Percentiles rank a stretch among this genome's conserved stretches.
phyloP scores from a whole-genome alignment of 1,140 invertebrate genomes.

The Lepidostoma basale region DNA sequence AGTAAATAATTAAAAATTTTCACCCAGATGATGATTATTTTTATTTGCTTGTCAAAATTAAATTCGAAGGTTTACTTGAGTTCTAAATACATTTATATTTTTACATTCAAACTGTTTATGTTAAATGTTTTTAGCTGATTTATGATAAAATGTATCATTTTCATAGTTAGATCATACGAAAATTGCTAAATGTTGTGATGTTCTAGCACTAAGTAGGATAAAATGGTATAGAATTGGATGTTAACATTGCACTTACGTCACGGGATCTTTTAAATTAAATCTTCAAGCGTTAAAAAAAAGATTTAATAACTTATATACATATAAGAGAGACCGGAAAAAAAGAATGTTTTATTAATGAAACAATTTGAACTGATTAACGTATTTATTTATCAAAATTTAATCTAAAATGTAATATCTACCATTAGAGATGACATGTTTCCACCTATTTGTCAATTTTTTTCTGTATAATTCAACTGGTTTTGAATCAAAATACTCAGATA shows the following conservation, averaged over 20 bases:
- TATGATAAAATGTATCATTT: constrained; percentile 4
- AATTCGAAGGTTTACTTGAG: background rate
- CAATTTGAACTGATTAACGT: no score
- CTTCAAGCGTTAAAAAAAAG: no score
- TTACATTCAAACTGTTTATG: background rate
- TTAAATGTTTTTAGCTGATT: background rate
- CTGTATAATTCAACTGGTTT: no score
- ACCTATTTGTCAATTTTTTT: no score
- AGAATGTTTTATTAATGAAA: no score
- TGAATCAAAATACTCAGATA: no score
- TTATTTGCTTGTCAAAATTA: background rate
- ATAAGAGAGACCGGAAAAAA: no score
- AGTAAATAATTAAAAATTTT: background rate
- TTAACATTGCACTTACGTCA: background rate
- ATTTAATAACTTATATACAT: no score
- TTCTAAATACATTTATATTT: background rate
- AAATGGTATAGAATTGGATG: background rate
- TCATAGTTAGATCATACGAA: background rate
- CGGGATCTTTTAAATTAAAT: background rate
- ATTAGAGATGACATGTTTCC: no score
- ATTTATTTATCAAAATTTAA: background rate
- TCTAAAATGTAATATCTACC: background rate
- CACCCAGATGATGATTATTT: background rate
- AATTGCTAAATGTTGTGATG: constrained; percentile 14
- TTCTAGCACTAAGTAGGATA: constrained; percentile 13